Evolutionary conservation across 2,888 invertebrate genomes (phyloP), one percentile per base, ranked within the genome.

Genomic region (Eudemis profundana): DNA sequence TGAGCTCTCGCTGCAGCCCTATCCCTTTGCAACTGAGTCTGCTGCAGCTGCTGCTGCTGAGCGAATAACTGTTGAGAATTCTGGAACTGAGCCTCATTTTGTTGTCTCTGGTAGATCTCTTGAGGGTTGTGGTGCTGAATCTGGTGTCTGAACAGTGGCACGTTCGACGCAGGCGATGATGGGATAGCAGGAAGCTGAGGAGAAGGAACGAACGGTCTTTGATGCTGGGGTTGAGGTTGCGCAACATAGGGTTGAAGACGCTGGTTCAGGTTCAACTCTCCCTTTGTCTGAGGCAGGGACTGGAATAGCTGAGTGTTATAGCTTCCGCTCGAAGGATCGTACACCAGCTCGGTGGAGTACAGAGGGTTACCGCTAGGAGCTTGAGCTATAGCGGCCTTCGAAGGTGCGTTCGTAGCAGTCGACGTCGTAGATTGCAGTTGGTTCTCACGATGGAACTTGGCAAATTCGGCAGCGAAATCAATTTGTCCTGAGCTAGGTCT

Each of bases 271-370:
- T 94, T 94, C 76, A 96, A 92, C 74, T 96, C 95, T 69, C 95
- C 95, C 69, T 94, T 93, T 47, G 94, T 94, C 84, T 95, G 95
- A 21, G 96, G 96, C 57, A 96, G 86, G 15, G 94, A 93, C 84
- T 96, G 96, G 90, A 94, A 96, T 44, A 96, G 89, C 73, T 96
- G 95, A 27, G 95, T 96, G 78, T 96, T 95, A 92, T 96, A 96
- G 76, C 95, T 95, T 53, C 96, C 96, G 72, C 95, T 95, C 33
- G 94, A 83, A 17, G 96, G 96, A 83, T 97, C 96, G 83, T 93
- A 96, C 0, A 96, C 93, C 29, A 96, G 88, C 78, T 96, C 96
- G 19, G 96, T 96, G 54, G 96, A 95, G 85, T 96, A 96, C 61
- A 96, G 93, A 65, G 96, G 95, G 72, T 94, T 93, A 59, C 93